Conservation (phyloP, 2,113 vertebrate species). For the Tragelaphus strepsiceros region DNA sequence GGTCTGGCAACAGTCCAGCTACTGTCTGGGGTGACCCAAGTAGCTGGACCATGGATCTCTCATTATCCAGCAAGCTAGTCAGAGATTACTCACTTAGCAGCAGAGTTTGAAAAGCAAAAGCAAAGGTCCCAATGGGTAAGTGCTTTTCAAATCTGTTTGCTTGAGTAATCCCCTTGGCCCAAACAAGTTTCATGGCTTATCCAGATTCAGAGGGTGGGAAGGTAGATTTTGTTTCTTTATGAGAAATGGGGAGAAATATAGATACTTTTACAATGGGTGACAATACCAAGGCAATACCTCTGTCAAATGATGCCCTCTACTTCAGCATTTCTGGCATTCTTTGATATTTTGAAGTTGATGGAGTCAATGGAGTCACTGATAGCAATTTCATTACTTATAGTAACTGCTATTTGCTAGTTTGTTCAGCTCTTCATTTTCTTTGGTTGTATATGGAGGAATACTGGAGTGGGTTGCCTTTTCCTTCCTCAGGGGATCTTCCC, state of each 20-base stretch:
- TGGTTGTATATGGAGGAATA: neutral
- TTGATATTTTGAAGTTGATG: neutral
- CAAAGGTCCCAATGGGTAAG: neutral
- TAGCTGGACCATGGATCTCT: neutral
- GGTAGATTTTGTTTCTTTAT: neutral
- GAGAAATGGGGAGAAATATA: neutral
- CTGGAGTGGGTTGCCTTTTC: neutral
- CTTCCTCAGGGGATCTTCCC: neutral
- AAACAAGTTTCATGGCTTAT: neutral
- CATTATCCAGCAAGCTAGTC: neutral
- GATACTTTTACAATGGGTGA: neutral
- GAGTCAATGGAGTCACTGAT: neutral
- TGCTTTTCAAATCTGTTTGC: neutral
- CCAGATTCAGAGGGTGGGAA: neutral
- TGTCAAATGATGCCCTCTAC: neutral
- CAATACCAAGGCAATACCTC: neutral
- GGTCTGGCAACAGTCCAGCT: neutral
- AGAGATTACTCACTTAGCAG: neutral
- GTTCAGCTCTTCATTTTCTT: neutral
- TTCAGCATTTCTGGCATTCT: neutral
- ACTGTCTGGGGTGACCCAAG: rapidly evolving
- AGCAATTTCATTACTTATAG: neutral
- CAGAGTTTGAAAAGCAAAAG: neutral
- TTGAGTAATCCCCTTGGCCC: neutral
- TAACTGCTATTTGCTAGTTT: neutral